Evolutionary conservation across 2,888 invertebrate genomes (phyloP).

Genomic region (Vannuccia rotundouncinata): DNA sequence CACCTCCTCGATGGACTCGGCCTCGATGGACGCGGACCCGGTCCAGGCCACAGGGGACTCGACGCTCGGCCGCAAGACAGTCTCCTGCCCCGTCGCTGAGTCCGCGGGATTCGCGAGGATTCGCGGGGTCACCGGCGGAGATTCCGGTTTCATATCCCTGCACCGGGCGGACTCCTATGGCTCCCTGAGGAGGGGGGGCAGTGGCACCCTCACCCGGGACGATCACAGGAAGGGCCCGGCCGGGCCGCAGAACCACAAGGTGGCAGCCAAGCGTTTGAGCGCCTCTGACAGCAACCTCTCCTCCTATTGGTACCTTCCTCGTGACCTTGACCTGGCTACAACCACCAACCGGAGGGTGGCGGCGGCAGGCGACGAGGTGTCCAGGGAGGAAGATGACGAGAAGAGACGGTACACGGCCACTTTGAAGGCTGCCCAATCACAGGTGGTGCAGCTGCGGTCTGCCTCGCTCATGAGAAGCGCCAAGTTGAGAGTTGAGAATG

Average conservation of each 20-base stretch:
- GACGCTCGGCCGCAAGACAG: not conserved
- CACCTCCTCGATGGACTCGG: not conserved
- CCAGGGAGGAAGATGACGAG: not conserved
- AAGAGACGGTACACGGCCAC: not conserved
- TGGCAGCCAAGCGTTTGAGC: not conserved
- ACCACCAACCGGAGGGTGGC: not conserved
- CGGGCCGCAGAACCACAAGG: not conserved
- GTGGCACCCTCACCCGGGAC: not conserved
- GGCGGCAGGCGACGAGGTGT: not conserved
- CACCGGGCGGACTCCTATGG: not conserved
- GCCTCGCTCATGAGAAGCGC: not conserved
- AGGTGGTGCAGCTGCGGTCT: not conserved
- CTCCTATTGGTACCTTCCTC: not conserved
- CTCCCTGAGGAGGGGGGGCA: not conserved
- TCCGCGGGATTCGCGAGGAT: not conserved
- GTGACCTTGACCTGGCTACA: not conserved
- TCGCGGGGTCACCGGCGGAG: not conserved
- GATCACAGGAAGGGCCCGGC: not conserved
- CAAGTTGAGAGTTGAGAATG: not conserved
- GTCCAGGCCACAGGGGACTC: not conserved
- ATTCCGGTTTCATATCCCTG: constrained; percentile 3
- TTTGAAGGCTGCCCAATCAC: not conserved
- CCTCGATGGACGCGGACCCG: not conserved
- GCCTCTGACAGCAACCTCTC: constrained; percentile 3
- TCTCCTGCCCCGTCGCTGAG: not conserved